A percentile compares a stretch with the other conserved stretches of the same genome.
Evolutionary conservation across 1,140 invertebrate genomes (phyloP).

Genomic region (Phenacoccus solenopsis): DNA sequence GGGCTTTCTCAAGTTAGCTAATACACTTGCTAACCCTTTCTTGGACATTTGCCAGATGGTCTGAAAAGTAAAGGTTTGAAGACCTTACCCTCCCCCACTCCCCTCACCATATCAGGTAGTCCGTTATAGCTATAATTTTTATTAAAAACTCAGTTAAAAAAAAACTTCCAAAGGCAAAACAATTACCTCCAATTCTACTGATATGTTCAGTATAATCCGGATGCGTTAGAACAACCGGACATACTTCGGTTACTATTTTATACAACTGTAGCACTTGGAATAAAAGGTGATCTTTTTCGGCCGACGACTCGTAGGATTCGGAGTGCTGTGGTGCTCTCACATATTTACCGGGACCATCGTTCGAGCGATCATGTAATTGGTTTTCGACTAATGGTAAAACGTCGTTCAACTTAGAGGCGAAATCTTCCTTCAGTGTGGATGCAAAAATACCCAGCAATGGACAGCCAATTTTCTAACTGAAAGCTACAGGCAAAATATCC

Average conservation of each 20-base stretch:
- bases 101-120: too few species aligned
- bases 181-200: constrained; percentile 39
- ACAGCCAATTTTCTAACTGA: constrained; percentile 41
- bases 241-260: constrained; percentile 44
- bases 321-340: constrained; percentile 30
- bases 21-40: too few species aligned
- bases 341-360: constrained; percentile 32
- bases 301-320: constrained; percentile 17
- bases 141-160: constrained; percentile 4
- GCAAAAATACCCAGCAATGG: constrained; percentile 56
- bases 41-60: too few species aligned
- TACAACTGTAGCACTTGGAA: constrained; percentile 53
- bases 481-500: neutral
- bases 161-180: constrained; percentile 10
- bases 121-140: too few species aligned
- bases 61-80: too few species aligned
- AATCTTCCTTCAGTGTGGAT: constrained; percentile 49
- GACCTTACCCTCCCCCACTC: too few species aligned
- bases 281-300: constrained; percentile 50
- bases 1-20: too few species aligned
- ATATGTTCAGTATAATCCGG: constrained; percentile 35
- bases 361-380: constrained; percentile 31
- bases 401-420: constrained; percentile 43
- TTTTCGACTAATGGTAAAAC: constrained; percentile 44
- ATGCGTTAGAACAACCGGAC: constrained; percentile 39